Evolutionary conservation across 2,888 invertebrate genomes (phyloP).

Genomic region (Girardia tigrina): DNA sequence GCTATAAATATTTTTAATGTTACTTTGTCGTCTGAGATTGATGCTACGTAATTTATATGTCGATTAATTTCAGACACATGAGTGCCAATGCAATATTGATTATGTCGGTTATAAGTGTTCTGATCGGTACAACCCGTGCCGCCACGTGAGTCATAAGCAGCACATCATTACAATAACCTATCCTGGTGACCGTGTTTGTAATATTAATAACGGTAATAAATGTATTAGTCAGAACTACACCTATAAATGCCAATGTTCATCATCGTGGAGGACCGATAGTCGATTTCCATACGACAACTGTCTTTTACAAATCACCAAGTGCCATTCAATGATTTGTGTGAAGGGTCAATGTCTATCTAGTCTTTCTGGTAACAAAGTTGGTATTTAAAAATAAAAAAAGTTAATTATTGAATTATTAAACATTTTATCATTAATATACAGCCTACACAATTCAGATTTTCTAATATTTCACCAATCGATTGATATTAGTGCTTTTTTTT

Average conservation of each 20-base stretch:
- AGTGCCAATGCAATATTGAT: constrained; percentile 1
- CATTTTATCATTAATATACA: too few relatives aligned
- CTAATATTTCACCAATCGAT: too few relatives aligned
- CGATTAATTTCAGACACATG: background rate
- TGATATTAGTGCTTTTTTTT: too few relatives aligned
- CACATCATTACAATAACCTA: background rate
- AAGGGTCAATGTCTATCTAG: background rate
- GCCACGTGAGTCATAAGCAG: background rate
- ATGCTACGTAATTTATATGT: background rate
- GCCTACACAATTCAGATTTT: too few relatives aligned
- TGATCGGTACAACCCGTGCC: background rate
- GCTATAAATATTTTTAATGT: too few relatives aligned
- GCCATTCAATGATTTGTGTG: background rate
- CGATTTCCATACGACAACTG: background rate
- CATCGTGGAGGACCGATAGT: background rate
- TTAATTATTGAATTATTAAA: background rate
- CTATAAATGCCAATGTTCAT: background rate
- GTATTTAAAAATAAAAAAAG: background rate
- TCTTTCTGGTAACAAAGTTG: background rate
- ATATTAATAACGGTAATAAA: constrained; percentile 5
- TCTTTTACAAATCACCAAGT: background rate
- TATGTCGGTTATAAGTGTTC: background rate
- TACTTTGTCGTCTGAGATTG: background rate
- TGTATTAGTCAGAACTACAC: background rate
- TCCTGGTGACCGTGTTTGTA: background rate